These are phyloP conservation scores for Portevinia maculata DNA, from an alignment of 2,888 invertebrate genomes.

Conservation along the genomic window DNA sequence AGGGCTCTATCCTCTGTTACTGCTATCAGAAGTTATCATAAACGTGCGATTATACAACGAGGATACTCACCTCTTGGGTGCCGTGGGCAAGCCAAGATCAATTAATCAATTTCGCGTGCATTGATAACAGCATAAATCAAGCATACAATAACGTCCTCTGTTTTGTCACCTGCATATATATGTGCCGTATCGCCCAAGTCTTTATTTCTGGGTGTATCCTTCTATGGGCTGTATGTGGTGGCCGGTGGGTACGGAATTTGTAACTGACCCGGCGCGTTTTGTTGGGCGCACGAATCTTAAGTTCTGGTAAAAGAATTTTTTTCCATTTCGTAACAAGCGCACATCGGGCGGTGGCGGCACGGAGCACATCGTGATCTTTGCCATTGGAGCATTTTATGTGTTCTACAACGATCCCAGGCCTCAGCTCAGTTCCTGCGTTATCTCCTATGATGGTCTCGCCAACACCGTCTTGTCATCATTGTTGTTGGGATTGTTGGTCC, in stretches of 20 bases:
- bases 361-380: slow-evolving; percentile 59
- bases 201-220: neutral
- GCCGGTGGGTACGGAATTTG: slow-evolving; percentile 48
- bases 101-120: slow-evolving; percentile 72
- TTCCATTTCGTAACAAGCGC: slow-evolving; percentile 27
- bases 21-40: slow-evolving; percentile 62
- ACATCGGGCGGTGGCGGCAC: slow-evolving; percentile 28
- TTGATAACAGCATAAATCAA: slow-evolving; percentile 73
- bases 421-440: neutral
- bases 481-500: slow-evolving; percentile 33
- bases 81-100: slow-evolving; percentile 61
- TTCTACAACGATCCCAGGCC: slow-evolving; percentile 14
- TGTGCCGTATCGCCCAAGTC: slow-evolving; percentile 38
- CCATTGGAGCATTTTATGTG: slow-evolving; percentile 58
- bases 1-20: slow-evolving; percentile 9
- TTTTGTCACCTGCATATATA: too few relatives aligned
- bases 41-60: slow-evolving; percentile 44
- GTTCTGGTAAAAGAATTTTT: slow-evolving; percentile 51
- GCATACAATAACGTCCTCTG: slow-evolving; percentile 12
- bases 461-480: slow-evolving; percentile 49
- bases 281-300: slow-evolving; percentile 62
- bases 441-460: slow-evolving; percentile 26
- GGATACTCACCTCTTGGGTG: neutral
- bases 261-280: slow-evolving; percentile 58
- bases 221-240: slow-evolving; percentile 2